These are phyloP conservation scores for Augochlorella aurata DNA, from an alignment of 2,888 invertebrate species.

Conservation along the genomic window DNA sequence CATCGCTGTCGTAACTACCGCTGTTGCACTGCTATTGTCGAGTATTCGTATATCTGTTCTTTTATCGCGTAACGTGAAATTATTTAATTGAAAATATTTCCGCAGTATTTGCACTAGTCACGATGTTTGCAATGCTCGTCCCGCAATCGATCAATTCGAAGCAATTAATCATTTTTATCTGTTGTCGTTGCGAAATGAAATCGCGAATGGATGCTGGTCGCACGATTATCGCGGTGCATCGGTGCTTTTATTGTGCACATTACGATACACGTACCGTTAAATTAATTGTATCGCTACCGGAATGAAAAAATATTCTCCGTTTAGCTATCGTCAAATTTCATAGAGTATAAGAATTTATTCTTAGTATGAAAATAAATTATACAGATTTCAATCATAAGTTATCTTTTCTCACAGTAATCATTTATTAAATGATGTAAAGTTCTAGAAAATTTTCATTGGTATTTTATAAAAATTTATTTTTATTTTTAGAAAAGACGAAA, in stretches of 20 bases:
- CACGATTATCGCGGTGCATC: conserved; percentile 23
- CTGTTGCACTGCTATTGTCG: neutral
- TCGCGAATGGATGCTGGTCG: neutral
- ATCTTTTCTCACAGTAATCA: too few relatives aligned
- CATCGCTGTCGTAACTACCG: neutral
- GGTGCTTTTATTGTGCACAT: neutral
- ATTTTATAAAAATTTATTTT: too few relatives aligned
- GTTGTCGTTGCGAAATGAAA: neutral
- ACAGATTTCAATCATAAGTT: too few relatives aligned
- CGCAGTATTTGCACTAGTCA: neutral
- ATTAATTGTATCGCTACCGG: neutral
- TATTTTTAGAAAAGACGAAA: too few relatives aligned
- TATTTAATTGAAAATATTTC: conserved; percentile 2
- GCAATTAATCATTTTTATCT: conserved; percentile 27
- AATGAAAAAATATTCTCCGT: neutral
- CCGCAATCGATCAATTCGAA: conserved; percentile 18
- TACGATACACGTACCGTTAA: neutral
- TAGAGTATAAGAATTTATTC: too few relatives aligned
- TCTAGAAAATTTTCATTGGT: too few relatives aligned
- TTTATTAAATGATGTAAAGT: too few relatives aligned
- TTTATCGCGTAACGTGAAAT: neutral
- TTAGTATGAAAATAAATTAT: too few relatives aligned
- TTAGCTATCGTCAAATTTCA: too few relatives aligned
- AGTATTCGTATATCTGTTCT: neutral
- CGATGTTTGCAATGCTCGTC: neutral